Percentiles rank a stretch among this genome's conserved stretches.
These are phyloP conservation scores for Mola mola DNA, from an alignment of 2,113 vertebrate species.

Conservation along the genomic window DNA sequence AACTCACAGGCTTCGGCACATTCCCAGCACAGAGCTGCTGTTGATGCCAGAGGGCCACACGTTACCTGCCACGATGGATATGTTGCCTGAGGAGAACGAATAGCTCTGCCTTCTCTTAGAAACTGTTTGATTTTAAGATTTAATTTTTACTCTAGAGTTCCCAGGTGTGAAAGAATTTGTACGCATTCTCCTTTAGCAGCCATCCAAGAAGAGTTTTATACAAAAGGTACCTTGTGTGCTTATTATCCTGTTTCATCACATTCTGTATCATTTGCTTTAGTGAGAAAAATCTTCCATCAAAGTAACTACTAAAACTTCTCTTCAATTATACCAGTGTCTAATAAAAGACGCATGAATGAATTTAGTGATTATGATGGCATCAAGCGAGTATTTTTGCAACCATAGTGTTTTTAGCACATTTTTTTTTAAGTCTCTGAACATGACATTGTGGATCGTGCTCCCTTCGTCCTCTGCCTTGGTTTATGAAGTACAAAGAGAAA, in stretches of 20 bases:
- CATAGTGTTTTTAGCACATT: slow-evolving; percentile 34
- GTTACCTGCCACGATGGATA: slow-evolving; percentile 38
- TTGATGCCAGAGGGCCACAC: slow-evolving; percentile 50
- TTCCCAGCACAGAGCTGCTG: slow-evolving; percentile 52
- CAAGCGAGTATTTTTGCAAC: slow-evolving; percentile 36
- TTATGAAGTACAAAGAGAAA: slow-evolving; percentile 25
- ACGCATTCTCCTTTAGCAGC: slow-evolving; percentile 44
- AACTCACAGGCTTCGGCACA: slow-evolving; percentile 7
- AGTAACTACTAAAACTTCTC: slow-evolving; percentile 33
- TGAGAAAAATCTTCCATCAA: slow-evolving; percentile 62
- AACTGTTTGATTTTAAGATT: slow-evolving; percentile 47
- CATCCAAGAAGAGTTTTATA: slow-evolving; percentile 38
- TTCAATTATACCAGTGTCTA: slow-evolving; percentile 38
- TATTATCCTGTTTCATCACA: slow-evolving; percentile 17
- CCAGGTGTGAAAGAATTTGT: slow-evolving; percentile 28
- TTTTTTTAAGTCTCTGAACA: slow-evolving; percentile 9
- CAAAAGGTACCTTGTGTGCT: slow-evolving; percentile 27
- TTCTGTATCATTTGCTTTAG: slow-evolving; percentile 36
- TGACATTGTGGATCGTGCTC: slow-evolving; percentile 16
- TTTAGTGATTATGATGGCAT: slow-evolving; percentile 37
- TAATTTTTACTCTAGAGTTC: slow-evolving; percentile 25
- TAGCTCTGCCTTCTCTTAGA: slow-evolving; percentile 41
- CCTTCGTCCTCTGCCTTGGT: slow-evolving; percentile 11
- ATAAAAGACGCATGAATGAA: slow-evolving; percentile 37
- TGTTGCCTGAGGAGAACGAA: slow-evolving; percentile 50